Evolutionary conservation across 2,797 vertebrate species (phyloP).

Genomic region (Melanotaenia parkinsoni): DNA sequence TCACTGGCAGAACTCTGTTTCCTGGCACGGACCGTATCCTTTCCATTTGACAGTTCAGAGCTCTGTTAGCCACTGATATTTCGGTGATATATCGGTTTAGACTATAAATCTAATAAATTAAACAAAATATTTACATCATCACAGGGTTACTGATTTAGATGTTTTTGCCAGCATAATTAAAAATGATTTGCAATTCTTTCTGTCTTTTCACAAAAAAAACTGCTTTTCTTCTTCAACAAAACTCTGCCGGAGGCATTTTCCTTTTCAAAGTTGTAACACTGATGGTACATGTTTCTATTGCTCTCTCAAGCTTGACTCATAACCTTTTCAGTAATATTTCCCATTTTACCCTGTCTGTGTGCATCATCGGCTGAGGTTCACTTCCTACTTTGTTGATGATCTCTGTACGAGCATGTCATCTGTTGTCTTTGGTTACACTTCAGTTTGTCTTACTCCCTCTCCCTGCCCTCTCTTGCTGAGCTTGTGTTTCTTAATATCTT

Average conservation of each 20-base stretch:
- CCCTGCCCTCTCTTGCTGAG: conserved; percentile 13
- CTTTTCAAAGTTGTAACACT: conserved; percentile 12
- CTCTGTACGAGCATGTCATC: not conserved
- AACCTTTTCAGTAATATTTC: conserved; percentile 33
- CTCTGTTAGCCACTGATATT: not conserved
- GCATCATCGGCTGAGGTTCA: conserved; percentile 28
- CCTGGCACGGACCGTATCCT: conserved; percentile 99
- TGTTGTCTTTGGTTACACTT: conserved; percentile 22
- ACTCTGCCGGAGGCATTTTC: conserved; percentile 27
- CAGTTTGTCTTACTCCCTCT: conserved; percentile 23
- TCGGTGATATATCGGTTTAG: conserved; percentile 18
- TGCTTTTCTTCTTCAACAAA: conserved; percentile 19
- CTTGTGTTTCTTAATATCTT: conserved; percentile 27
- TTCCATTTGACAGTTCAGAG: conserved; percentile 61
- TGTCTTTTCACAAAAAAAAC: conserved; percentile 7
- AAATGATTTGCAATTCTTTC: conserved; percentile 3
- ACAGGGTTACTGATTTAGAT: conserved; percentile 1
- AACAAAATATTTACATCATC: not conserved
- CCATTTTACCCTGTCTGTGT: conserved; percentile 25
- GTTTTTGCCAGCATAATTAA: conserved; percentile 10
- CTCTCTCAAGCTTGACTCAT: conserved; percentile 30
- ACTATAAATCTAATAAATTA: conserved; percentile 21
- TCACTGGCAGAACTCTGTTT: conserved; percentile 96
- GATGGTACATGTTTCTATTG: conserved; percentile 18
- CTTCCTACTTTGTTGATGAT: not conserved